Conservation (phyloP, 2,113 vertebrate species). For the Triplophysa rosa region DNA sequence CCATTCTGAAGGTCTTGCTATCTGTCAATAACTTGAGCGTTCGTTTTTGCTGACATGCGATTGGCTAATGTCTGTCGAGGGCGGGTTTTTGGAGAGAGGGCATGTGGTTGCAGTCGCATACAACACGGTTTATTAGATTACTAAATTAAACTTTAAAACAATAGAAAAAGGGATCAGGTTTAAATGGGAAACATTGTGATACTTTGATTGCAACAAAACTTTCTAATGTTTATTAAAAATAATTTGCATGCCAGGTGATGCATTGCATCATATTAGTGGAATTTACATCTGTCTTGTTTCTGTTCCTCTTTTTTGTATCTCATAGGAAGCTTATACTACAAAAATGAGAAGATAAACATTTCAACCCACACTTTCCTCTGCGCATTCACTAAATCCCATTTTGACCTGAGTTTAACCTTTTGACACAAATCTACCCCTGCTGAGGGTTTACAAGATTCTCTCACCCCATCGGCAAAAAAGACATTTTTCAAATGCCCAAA, state of each 20-base stretch:
- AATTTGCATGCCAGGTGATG: neutral
- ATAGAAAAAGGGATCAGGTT: too few relatives aligned
- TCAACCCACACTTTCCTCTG: constrained; percentile 18
- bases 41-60: neutral
- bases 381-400: constrained; percentile 30
- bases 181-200: neutral
- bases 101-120: too few relatives aligned
- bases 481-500: constrained; percentile 92
- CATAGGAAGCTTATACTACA: constrained; percentile 60
- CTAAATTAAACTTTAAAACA: too few relatives aligned
- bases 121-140: too few relatives aligned
- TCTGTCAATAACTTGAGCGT: neutral
- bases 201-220: neutral
- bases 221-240: neutral
- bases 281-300: constrained; percentile 28
- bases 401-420: neutral
- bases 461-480: constrained; percentile 47
- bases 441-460: constrained; percentile 5
- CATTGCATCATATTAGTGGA: constrained; percentile 42
- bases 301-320: constrained; percentile 30
- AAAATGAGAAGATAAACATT: constrained; percentile 71
- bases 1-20: neutral
- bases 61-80: neutral
- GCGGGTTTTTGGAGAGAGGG: neutral
- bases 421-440: neutral